A percentile compares a stretch with the other conserved stretches of the same genome.
Conservation (phyloP, 2,113 vertebrate genomes). For the Oxyruncus cristatus region DNA sequence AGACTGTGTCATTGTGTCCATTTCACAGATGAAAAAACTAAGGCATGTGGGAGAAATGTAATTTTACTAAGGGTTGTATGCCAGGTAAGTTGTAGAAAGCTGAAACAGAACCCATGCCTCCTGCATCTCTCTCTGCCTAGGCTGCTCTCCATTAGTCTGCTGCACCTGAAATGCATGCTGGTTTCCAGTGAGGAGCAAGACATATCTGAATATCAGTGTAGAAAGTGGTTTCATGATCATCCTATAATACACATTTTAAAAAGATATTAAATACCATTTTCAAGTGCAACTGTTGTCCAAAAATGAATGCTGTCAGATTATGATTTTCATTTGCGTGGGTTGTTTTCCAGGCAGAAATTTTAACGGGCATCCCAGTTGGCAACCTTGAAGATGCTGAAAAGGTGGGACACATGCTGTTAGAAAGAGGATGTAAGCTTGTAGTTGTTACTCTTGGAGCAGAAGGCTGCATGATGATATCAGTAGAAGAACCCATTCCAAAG, state of each 20-base stretch:
- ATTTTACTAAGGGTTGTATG: not conserved
- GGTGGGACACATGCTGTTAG: constrained; percentile 78
- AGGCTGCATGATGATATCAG: constrained; percentile 86
- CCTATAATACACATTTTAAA: not conserved
- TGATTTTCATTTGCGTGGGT: constrained; percentile 44
- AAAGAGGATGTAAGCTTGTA: constrained; percentile 82
- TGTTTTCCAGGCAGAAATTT: constrained; percentile 87
- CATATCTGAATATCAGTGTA: not conserved
- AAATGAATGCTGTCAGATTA: constrained; percentile 21
- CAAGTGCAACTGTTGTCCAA: constrained; percentile 27
- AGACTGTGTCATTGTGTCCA: not conserved
- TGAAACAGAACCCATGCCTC: not conserved
- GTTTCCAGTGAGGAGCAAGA: not conserved
- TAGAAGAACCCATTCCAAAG: constrained; percentile 72
- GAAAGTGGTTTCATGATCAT: constrained; percentile 26
- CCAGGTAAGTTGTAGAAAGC: not conserved
- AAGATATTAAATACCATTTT: not conserved
- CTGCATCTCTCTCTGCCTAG: not conserved
- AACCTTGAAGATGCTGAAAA: constrained; percentile 77
- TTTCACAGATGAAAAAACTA: not conserved
- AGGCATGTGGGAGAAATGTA: not conserved
- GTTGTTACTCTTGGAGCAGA: constrained; percentile 89
- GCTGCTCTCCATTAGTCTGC: not conserved
- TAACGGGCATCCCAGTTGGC: constrained; percentile 80
- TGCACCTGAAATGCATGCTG: not conserved